These are phyloP conservation scores for Rhinichthys klamathensis DNA, from an alignment of 2,113 vertebrate genomes.

Conservation along the genomic window DNA sequence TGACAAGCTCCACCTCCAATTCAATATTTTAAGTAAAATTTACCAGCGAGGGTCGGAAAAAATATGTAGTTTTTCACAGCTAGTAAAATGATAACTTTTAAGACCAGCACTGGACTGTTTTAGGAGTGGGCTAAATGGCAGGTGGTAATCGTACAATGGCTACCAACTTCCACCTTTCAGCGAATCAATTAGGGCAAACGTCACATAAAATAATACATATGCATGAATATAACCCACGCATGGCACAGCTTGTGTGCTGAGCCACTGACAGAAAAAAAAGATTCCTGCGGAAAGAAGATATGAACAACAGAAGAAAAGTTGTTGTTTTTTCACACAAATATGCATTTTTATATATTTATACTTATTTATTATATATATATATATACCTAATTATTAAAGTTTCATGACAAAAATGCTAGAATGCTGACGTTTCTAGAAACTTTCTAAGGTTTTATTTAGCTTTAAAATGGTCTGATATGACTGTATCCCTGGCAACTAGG, in stretches of 20 bases:
- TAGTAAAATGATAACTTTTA: background rate
- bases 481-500: conserved; percentile 1
- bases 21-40: background rate
- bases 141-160: background rate
- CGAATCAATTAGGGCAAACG: background rate
- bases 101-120: background rate
- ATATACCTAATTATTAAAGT: conserved; percentile 35
- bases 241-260: background rate
- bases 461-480: conserved; percentile 8
- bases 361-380: too few relatives aligned
- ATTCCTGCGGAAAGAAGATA: background rate
- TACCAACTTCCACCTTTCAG: background rate
- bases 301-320: background rate
- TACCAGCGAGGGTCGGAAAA: background rate
- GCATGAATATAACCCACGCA: background rate
- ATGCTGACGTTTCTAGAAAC: conserved; percentile 12
- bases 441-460: background rate
- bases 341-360: background rate
- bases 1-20: background rate
- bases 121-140: background rate
- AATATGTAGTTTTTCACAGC: background rate
- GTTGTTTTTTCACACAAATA: background rate
- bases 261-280: conserved; percentile 5
- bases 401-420: conserved; percentile 7
- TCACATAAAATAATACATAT: conserved; percentile 1